Conservation (phyloP, 2,888 invertebrate species). For the Cordylochernes scorpioides region DNA sequence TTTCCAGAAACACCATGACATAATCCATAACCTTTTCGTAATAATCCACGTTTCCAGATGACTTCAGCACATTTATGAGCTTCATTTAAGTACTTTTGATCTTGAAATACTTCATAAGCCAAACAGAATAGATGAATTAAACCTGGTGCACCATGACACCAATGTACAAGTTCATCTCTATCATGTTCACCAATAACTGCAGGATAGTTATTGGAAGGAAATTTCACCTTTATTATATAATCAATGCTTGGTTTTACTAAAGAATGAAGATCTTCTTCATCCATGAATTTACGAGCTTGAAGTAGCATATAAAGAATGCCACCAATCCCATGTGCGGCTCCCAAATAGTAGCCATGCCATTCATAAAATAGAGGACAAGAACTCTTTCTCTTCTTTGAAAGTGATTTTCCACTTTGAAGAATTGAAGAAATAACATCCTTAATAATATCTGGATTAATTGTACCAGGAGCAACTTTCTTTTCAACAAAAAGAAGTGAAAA, state of each 20-base stretch:
- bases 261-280: slow-evolving; percentile 28
- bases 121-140: slow-evolving; percentile 36
- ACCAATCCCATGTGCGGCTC: slow-evolving; percentile 62
- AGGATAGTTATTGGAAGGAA: slow-evolving; percentile 38
- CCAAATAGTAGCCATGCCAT: slow-evolving; percentile 64
- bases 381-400: too few relatives aligned
- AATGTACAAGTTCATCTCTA: slow-evolving; percentile 52
- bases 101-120: slow-evolving; percentile 41
- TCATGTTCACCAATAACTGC: slow-evolving; percentile 39
- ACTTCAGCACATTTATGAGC: slow-evolving; percentile 46
- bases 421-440: too few relatives aligned
- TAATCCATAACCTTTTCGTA: slow-evolving; percentile 55
- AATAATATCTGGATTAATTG: too few relatives aligned
- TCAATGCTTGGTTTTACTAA: slow-evolving; percentile 22
- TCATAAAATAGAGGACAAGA: too few relatives aligned
- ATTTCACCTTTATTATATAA: slow-evolving; percentile 21
- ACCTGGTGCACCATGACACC: slow-evolving; percentile 85
- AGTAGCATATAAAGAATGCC: slow-evolving; percentile 50
- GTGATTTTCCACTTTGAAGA: too few relatives aligned
- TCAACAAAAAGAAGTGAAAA: too few relatives aligned
- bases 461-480: too few relatives aligned
- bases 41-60: slow-evolving; percentile 50
- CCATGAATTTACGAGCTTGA: slow-evolving; percentile 31
- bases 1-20: slow-evolving; percentile 73
- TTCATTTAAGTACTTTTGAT: slow-evolving; percentile 37